Conservation (phyloP, 2,797 vertebrate species). For the Pteropus rufus region DNA sequence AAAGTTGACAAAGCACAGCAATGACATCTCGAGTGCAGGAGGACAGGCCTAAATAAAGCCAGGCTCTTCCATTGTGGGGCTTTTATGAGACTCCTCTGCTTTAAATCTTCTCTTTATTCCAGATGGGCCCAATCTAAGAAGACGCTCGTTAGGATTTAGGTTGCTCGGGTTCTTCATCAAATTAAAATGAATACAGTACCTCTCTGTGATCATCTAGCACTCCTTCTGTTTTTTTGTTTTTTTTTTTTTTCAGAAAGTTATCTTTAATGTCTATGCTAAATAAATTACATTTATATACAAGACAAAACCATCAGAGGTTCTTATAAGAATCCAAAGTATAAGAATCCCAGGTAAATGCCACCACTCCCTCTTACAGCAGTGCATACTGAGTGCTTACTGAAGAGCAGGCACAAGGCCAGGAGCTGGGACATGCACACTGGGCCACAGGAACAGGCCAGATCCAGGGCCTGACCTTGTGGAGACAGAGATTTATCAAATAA, state of each 20-base stretch:
- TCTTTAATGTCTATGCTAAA: slow-evolving; percentile 72
- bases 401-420: background rate
- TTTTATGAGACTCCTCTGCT: background rate
- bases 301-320: slow-evolving; percentile 40
- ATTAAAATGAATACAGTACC: background rate
- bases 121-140: background rate
- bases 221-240: background rate
- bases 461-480: background rate
- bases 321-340: background rate
- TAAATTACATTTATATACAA: slow-evolving; percentile 70
- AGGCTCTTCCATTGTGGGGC: background rate
- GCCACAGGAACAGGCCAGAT: background rate
- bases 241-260: slow-evolving; percentile 42
- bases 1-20: background rate
- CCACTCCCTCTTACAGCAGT: background rate
- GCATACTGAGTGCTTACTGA: accelerated
- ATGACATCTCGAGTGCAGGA: background rate
- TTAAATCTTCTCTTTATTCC: background rate
- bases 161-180: background rate
- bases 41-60: background rate
- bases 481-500: background rate
- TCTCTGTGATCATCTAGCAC: too few species aligned
- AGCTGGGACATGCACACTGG: background rate
- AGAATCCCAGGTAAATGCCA: slow-evolving; percentile 13
- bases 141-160: background rate